phyloP scores from a whole-genome alignment of 2,797 vertebrate species.

The Hafferia zeledoni region DNA sequence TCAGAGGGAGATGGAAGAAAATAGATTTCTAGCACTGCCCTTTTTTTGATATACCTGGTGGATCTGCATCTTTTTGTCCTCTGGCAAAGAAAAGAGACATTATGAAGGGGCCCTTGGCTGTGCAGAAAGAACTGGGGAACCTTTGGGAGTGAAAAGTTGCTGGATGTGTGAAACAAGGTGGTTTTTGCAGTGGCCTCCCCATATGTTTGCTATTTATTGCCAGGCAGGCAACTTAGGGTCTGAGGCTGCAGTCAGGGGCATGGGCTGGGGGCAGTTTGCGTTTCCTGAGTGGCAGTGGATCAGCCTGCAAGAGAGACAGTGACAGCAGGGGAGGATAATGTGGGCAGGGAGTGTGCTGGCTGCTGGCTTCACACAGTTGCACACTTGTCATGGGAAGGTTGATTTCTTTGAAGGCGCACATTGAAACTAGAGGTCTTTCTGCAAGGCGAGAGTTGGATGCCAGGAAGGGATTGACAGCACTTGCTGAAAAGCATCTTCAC shows the following conservation, averaged over 20 bases:
- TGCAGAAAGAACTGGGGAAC: neutral
- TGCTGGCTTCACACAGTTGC: neutral
- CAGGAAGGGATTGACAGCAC: neutral
- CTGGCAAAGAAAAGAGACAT: neutral
- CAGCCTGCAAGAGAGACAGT: fast-evolving
- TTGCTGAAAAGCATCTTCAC: neutral
- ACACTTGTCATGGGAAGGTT: neutral
- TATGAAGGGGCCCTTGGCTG: neutral
- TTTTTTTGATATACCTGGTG: neutral
- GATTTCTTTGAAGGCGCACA: fast-evolving
- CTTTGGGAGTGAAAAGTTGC: neutral
- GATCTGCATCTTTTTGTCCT: neutral
- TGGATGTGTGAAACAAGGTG: neutral
- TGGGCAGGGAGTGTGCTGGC: neutral
- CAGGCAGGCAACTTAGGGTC: neutral
- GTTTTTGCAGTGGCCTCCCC: neutral
- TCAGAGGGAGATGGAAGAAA: neutral
- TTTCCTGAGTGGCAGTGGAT: neutral
- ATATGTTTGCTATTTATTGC: neutral
- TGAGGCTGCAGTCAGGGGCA: neutral
- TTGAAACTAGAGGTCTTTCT: neutral
- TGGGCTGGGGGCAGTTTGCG: neutral
- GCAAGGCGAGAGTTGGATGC: fast-evolving
- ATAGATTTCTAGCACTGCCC: neutral
- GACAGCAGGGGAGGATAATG: neutral